Evolutionary conservation across 2,888 invertebrate genomes (phyloP).

Genomic region (Phalangium opilio): DNA sequence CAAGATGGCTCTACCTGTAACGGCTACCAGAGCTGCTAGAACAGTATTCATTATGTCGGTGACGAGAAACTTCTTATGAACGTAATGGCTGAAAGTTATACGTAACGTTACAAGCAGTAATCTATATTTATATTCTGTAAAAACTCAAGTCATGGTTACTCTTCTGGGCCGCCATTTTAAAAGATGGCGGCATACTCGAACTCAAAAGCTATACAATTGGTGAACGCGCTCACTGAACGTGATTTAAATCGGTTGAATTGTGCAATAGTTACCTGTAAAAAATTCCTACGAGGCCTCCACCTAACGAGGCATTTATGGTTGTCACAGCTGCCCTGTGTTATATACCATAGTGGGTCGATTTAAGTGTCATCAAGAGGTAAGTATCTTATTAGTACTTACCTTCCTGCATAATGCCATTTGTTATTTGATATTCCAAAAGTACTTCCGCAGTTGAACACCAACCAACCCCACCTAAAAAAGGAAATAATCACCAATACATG

Average conservation of each 20-base stretch:
- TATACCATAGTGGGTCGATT: too few relatives aligned
- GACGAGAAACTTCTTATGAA: slow-evolving; percentile 8
- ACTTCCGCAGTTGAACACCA: slow-evolving; percentile 32
- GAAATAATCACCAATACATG: too few relatives aligned
- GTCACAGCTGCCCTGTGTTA: slow-evolving; percentile 23
- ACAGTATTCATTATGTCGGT: slow-evolving; percentile 16
- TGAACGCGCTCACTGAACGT: too few relatives aligned
- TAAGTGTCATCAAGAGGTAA: too few relatives aligned
- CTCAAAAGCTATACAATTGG: too few relatives aligned
- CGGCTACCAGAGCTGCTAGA: slow-evolving; percentile 15
- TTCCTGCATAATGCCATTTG: slow-evolving; percentile 29
- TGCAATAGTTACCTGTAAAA: slow-evolving; percentile 22
- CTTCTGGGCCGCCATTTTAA: too few relatives aligned
- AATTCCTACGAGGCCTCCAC: slow-evolving; percentile 25
- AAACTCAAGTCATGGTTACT: too few relatives aligned
- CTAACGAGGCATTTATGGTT: slow-evolving; percentile 25
- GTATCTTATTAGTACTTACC: too few relatives aligned
- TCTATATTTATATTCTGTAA: too few relatives aligned
- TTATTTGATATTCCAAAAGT: slow-evolving; percentile 30
- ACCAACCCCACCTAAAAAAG: slow-evolving; percentile 28
- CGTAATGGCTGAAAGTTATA: slow-evolving; percentile 7
- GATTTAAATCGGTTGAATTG: too few relatives aligned
- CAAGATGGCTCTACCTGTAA: slow-evolving; percentile 16
- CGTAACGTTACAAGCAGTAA: too few relatives aligned
- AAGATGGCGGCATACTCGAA: too few relatives aligned